These are phyloP conservation scores for Hiodon tergisus DNA, from an alignment of 2,113 vertebrate species.

Conservation along the genomic window DNA sequence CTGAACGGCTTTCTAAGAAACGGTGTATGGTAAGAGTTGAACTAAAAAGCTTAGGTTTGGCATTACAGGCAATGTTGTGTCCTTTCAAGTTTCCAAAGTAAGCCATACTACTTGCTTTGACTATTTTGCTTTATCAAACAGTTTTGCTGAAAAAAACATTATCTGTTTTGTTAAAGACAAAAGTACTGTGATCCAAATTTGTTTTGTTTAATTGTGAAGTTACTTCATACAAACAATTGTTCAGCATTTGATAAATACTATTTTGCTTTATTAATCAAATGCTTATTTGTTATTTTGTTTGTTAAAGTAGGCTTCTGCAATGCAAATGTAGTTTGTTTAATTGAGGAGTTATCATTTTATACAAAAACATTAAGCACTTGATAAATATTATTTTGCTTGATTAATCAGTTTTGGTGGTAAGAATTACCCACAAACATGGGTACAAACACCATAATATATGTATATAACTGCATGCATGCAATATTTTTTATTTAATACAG, in stretches of 20 bases:
- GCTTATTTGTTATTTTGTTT: not conserved
- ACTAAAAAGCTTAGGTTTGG: slow-evolving; percentile 10
- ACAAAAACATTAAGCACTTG: not conserved
- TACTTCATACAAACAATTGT: not conserved
- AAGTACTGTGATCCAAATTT: not conserved
- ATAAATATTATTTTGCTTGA: not conserved
- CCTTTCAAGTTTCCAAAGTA: slow-evolving; percentile 8
- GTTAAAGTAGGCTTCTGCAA: not conserved
- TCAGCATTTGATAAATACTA: not conserved
- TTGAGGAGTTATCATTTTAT: not conserved
- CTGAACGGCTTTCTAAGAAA: slow-evolving; percentile 2
- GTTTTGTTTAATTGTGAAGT: slow-evolving; percentile 6
- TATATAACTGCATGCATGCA: not conserved
- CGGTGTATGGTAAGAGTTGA: not conserved
- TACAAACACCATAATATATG: too few relatives aligned
- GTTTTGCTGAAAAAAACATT: not conserved
- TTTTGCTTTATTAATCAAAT: not conserved
- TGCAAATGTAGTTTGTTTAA: not conserved
- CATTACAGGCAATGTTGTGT: not conserved
- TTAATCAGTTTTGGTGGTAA: too few relatives aligned
- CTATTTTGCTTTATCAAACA: not conserved
- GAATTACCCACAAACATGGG: too few relatives aligned
- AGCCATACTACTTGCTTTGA: not conserved
- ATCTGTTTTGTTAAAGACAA: not conserved
- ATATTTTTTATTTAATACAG: slow-evolving; percentile 9